A percentile compares a stretch with the other conserved stretches of the same genome.
phyloP scores from a whole-genome alignment of 2,888 invertebrate species.

The Mesochorus sp. region DNA sequence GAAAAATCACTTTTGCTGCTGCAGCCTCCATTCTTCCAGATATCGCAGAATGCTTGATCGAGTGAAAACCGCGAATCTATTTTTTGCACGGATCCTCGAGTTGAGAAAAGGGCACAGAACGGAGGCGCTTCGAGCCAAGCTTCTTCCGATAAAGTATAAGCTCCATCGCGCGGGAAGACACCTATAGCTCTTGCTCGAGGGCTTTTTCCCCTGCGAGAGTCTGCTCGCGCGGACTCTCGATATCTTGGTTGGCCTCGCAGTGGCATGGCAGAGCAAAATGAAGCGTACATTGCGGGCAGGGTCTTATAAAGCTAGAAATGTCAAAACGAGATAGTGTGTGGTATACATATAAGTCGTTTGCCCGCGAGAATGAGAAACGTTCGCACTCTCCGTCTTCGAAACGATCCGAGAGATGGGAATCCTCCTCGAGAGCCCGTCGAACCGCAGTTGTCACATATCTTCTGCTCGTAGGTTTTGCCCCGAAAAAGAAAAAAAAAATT shows the following conservation, averaged over 20 bases:
- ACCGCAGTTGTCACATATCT: neutral
- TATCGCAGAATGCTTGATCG: conserved; percentile 17
- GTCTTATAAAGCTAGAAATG: conserved; percentile 1
- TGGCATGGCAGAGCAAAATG: conserved; percentile 26
- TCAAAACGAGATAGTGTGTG: too few relatives aligned
- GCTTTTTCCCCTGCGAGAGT: too few relatives aligned
- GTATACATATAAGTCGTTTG: neutral
- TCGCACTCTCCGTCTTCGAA: neutral
- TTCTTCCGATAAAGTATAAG: conserved; percentile 6
- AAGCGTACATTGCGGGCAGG: too few relatives aligned
- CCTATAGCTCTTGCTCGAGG: neutral
- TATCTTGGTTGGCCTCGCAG: conserved; percentile 44
- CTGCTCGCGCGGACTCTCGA: conserved; percentile 45
- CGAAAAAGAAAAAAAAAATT: neutral
- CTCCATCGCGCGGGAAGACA: neutral
- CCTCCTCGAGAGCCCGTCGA: neutral
- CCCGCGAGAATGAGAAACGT: neutral
- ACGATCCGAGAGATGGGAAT: neutral
- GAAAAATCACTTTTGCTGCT: conserved; percentile 9
- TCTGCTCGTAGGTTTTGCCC: neutral
- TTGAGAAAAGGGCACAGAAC: conserved; percentile 4
- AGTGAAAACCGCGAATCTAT: conserved; percentile 17
- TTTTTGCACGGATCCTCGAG: conserved; percentile 15
- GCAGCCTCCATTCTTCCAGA: neutral
- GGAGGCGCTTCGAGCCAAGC: neutral